A percentile compares a stretch with the other conserved stretches of the same genome.
Evolutionary conservation across 1,140 invertebrate species (phyloP).

Genomic region (Cydia amplana): DNA sequence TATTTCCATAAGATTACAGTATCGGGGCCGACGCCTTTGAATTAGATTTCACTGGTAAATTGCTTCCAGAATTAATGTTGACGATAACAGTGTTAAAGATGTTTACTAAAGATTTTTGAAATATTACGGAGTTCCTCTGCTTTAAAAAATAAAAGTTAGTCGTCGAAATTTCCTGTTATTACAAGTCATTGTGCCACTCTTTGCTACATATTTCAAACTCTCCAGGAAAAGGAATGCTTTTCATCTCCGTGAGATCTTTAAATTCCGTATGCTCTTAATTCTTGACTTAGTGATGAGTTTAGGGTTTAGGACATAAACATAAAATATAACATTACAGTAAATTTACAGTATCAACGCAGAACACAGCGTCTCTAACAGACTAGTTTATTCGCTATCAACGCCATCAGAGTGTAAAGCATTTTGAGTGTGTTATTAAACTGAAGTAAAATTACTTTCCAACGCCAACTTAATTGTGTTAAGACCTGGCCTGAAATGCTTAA

Average conservation of each 20-base stretch:
- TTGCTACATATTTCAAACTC: too few species aligned
- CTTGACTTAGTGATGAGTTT: too few species aligned
- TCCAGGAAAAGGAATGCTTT: too few species aligned
- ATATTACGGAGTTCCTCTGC: neutral
- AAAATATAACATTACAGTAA: too few species aligned
- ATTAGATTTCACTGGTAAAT: slow-evolving; percentile 22
- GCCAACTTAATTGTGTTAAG: neutral
- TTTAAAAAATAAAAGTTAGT: neutral
- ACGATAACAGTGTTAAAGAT: neutral
- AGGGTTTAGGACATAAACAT: too few species aligned
- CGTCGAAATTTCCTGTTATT: neutral
- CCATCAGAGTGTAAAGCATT: neutral
- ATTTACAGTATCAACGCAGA: neutral
- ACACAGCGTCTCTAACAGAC: neutral
- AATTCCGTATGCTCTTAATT: too few species aligned
- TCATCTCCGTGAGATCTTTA: too few species aligned
- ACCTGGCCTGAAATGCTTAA: slow-evolving; percentile 3
- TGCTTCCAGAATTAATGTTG: slow-evolving; percentile 9
- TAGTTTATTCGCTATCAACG: neutral
- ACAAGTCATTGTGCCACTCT: too few species aligned
- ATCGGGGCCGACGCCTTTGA: slow-evolving; percentile 6
- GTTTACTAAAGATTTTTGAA: neutral
- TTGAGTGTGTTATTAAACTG: neutral
- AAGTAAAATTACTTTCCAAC: neutral
- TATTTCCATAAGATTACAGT: slow-evolving; percentile 11